These are phyloP conservation scores for Microchirus variegatus DNA, from an alignment of 2,797 vertebrate species.

Conservation along the genomic window DNA sequence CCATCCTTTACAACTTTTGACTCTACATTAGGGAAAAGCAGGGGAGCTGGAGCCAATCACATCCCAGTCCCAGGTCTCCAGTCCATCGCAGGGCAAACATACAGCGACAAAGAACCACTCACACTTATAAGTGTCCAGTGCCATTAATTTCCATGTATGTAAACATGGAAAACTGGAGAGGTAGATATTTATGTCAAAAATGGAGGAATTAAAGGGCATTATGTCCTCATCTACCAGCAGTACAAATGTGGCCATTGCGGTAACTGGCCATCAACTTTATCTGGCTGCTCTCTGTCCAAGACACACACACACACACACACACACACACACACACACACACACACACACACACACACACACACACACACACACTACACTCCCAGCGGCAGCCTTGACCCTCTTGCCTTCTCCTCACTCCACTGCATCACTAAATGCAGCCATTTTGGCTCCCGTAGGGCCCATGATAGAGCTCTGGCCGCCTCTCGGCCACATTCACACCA, in stretches of 20 bases:
- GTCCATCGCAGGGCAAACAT: too few species aligned
- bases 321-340: neutral
- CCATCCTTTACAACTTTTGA: too few species aligned
- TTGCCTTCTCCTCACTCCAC: conserved; percentile 68
- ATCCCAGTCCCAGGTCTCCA: too few species aligned
- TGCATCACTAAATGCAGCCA: conserved; percentile 74
- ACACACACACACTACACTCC: conserved; percentile 59
- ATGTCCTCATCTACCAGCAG: neutral
- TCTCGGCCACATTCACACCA: conserved; percentile 71
- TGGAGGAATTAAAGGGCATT: too few species aligned
- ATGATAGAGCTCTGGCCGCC: conserved; percentile 71
- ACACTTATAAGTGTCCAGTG: too few species aligned
- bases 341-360: too few species aligned
- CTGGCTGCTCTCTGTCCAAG: conserved; percentile 40
- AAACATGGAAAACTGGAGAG: too few species aligned
- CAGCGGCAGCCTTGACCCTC: conserved; percentile 75
- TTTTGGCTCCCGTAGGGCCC: conserved; percentile 75
- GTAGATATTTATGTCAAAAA: too few species aligned
- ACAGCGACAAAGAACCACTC: too few species aligned
- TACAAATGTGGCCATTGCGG: conserved; percentile 26
- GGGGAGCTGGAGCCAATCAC: too few species aligned
- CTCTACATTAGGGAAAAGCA: too few species aligned
- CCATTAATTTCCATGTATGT: too few species aligned
- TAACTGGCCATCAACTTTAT: conserved; percentile 57
- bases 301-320: neutral